phyloP scores from a whole-genome alignment of 2,113 vertebrate genomes.

The Deroptyus accipitrinus region DNA sequence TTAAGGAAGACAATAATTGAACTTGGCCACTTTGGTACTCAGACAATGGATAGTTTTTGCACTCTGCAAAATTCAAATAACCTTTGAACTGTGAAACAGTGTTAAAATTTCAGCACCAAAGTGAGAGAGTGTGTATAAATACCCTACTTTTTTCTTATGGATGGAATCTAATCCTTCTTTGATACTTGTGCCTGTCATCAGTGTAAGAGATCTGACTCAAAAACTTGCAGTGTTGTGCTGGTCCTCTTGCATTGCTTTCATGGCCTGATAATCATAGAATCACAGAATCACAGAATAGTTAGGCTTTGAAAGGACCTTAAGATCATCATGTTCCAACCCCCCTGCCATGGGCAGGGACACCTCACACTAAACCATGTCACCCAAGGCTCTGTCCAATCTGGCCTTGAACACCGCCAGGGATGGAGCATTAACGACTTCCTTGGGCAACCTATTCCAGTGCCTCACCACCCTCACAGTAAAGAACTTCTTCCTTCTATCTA shows the following conservation, averaged over 20 bases:
- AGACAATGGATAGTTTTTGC: not conserved
- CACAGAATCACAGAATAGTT: too few relatives aligned
- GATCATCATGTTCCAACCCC: too few relatives aligned
- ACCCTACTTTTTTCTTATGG: not conserved
- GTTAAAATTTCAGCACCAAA: not conserved
- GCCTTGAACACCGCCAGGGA: too few relatives aligned
- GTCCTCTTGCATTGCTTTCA: not conserved
- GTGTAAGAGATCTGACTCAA: not conserved
- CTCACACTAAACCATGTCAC: too few relatives aligned
- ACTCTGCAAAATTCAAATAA: not conserved
- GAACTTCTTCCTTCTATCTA: too few relatives aligned
- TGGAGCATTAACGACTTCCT: too few relatives aligned
- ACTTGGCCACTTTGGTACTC: not conserved
- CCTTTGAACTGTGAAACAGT: not conserved
- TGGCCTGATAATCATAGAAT: not conserved
- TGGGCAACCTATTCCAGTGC: too few relatives aligned
- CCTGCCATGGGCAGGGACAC: too few relatives aligned
- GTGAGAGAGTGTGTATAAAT: not conserved
- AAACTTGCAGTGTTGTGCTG: not conserved
- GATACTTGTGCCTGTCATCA: not conserved
- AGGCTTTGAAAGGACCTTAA: too few relatives aligned
- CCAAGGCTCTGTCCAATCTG: too few relatives aligned
- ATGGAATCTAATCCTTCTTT: not conserved
- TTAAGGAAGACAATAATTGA: not conserved
- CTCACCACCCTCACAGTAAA: too few relatives aligned